Base-by-base conservation (phyloP, 1,140 invertebrate species). In the Gryon sp. region DNA sequence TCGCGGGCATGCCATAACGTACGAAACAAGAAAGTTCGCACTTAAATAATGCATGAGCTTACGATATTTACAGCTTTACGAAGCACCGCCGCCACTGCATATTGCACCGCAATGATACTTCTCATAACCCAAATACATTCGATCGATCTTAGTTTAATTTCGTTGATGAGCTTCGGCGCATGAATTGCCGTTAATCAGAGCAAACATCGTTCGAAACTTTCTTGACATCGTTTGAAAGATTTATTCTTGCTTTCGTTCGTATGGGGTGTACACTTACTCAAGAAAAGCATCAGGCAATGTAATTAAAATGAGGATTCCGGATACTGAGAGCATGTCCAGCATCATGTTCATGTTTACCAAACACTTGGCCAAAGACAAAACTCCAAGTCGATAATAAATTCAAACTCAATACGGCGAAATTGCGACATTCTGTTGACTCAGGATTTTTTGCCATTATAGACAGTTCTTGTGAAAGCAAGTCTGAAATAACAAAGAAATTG, bases 21-120 rank as follows among this genome's bases (percentile, higher is more conserved):
- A 76, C 72, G 76, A 78, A 84, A 82, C 80, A 81, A 83, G 82
- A 83, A 80, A 82, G 80, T 80, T 76, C 57, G 41, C 77, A 73
- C 73, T 84, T 84, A 83, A 84, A 85, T 85, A 85, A 85, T 84
- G 79, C 81, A 82, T 81, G 79, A 80, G 63, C 43, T 59, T 62
- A 11, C 36, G 76, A 84, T 83, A 83, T 83, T 83, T 82, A 80
- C 66, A 63, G 57, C 68, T 52, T 48, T 46, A 41, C 46, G 41
- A 74, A 70, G 52, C 57, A 46, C 24, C 40, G 20, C 7, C 57
- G 41, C 24, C 40, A 15, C 7, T 16, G 18, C 40, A 26, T 45
- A 34, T 50, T 66, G 52, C 53, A 11, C 2, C 15, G 12, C 70
- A 60, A 75, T 66, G 62, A 75, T 66, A 57, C 32, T 57, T 30